Base-by-base conservation (phyloP, 2,113 vertebrate genomes). In the Sinocyclocheilus maitianheensis region DNA sequence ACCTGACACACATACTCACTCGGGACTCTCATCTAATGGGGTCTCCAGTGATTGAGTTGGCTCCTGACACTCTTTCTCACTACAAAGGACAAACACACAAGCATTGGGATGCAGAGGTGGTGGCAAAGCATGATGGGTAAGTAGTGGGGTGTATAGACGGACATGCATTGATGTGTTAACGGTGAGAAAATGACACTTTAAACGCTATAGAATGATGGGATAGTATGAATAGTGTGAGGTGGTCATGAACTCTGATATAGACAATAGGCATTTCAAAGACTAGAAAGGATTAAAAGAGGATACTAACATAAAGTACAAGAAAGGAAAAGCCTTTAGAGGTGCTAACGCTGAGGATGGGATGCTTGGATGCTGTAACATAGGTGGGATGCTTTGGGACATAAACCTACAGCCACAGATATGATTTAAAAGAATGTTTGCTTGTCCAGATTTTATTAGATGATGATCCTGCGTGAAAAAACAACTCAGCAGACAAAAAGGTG, bases 1-100 rank as follows among this genome's bases (percentile, higher is more conserved):
- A 37, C 53, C 58, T 37, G 69, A 58, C 72, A 84, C 60, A 65
- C 62, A 84, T 91, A 96, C 96, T 96, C 94, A 97, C 95, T 85
- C 77, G 78, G 92, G 89, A 84, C 83, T 92, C 16, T 94, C 93
- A 87, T 89, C 88, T 53, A 90, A 81, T 0, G 91, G 87, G 37
- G 91, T 90, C 88, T 95, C 94, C 84, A 74, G 88, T 55, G 86
- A 60, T 69, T 78, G 48, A 58, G 84, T 87, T 58, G 87, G 79
- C 69, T 90, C 90, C 80, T 89, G 84, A 88, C 85, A 87, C 90
- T 84, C 90, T 93, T 87, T 93, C 81, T 90, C 94, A 87, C 95
- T 95, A 90, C 12, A 90, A 85, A 37, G 84, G 90, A 94, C 93
- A 63, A 20, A 81, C 87, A 89, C 53, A 89, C 77, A 89, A n/a